Evolutionary conservation across 2,797 vertebrate species (phyloP), one percentile per base, ranked within the genome.

Genomic region (Cyclopterus lumpus): DNA sequence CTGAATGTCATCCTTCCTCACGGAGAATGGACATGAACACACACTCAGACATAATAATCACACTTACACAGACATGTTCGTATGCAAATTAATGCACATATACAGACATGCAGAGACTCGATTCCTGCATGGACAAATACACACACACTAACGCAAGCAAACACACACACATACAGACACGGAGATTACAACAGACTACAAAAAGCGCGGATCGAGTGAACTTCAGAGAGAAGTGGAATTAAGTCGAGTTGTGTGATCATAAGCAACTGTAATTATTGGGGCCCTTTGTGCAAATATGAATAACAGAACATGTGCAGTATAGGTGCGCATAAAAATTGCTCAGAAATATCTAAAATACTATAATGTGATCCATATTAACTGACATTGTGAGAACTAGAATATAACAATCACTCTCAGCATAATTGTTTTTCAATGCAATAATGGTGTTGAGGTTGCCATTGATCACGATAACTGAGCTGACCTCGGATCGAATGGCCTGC

Each of bases 1-100:
- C 94, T 98, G 96, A 99, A 73, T 71, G 36, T 1, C 24, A 65
- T 61, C 76, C 57, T 28, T 3, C 9, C 62, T 28, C 16, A 38
- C 30, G 2, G 44, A 70, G 55, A 60, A 49, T 8, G 71, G 60
- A 28, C 62, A 75, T 44, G 26, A 49, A 73, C 59, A 68, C 48
- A 66, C 38, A 83, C 36, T 64, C n/a, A 83, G 8, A 71, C 58
- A 48, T 1, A 53, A n/a, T 24, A 53, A n/a, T 24, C 32, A 80
- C 71, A 72, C 32, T 2, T 18, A 82, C 40, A 75, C 48, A 73
- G 42, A 81, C 67, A 75, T 42, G 73, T 77, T 88, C 55, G 75
- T 75, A 84, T 85, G 77, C 85, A 89, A 79, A 82, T 74, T 1
- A 55, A 84, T 51, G 63, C 81, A 88, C 67, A 80, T 40, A 70